Conservation (phyloP, 35 echinoderm and acorn worm species). For the Diadema setosum region DNA sequence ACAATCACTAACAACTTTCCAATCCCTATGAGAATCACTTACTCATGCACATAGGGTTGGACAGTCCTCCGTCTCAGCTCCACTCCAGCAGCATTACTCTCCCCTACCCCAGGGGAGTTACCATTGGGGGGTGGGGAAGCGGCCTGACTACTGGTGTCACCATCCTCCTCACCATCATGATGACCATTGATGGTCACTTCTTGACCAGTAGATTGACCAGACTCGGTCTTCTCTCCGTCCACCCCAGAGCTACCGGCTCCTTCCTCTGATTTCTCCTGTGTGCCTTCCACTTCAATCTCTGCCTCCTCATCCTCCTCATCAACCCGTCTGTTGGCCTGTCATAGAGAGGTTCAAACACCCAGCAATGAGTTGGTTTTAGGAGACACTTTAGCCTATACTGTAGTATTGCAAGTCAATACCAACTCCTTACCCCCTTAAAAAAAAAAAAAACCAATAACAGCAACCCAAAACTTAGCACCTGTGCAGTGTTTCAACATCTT, state of each 20-base stretch:
- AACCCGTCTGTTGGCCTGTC: no score
- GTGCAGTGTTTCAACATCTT: no score
- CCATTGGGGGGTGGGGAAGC: background rate
- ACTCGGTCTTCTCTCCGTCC: background rate
- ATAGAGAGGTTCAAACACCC: no score
- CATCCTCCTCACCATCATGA: background rate
- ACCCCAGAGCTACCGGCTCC: background rate
- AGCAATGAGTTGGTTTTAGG: no score
- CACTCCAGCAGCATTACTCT: background rate
- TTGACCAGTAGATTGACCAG: background rate
- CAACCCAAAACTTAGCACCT: no score
- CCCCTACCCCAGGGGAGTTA: background rate
- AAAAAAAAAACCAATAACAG: no score
- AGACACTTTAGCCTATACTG: no score
- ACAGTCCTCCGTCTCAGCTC: constrained; percentile 58
- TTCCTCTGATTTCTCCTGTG: background rate
- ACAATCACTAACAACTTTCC: no score
- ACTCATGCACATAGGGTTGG: constrained; percentile 11
- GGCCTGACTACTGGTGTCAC: background rate
- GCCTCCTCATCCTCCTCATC: constrained; percentile 22
- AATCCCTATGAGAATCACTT: no score
- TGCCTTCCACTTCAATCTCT: background rate
- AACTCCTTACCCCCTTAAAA: no score
- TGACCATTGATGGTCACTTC: background rate
- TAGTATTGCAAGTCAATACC: no score